Base-by-base conservation (phyloP, 2,113 vertebrate species). In the Poeciliopsis prolifica region DNA sequence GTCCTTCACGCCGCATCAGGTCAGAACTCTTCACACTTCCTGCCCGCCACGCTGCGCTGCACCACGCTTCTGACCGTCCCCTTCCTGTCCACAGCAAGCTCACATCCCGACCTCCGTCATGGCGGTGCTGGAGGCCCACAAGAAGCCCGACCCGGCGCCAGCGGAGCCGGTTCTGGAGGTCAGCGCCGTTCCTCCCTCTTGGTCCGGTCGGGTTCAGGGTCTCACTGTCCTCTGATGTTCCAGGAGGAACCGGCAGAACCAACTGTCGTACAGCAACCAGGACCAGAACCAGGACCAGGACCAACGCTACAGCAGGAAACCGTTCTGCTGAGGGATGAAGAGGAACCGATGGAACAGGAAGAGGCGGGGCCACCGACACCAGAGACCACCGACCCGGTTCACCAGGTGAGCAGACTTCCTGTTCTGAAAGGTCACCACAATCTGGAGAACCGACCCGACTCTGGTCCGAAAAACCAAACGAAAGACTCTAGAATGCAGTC, bases 1-100 rank as follows among this genome's bases (percentile, higher is more conserved):
- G 17, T 95, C 95, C 69, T 96, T 98, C 89, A 98, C 96, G 0
- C 95, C 96, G 0, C 95, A 97, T 69, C 97, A 98, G 96, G 97
- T 97, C 68, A 63, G 44, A 69, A 3, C 17, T 0, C 0, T 26
- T 0, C 33, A 28, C 19, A 24, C 14, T 51, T 40, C 2, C 0
- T 14, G 3, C n/a, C 13, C 35, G 8, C 24, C 2, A n/a, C 1
- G 11, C 19, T 9, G 3, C 24, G 60, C 22, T 65, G 5, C 24
- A 40, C 29, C 3, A 65, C 61, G 42, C 0, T 3, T 5, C 12
- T 35, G 33, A 37, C 35, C 10, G 35, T 37, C 0, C 4, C 0
- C 62, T 73, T 68, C 24, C 66, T 11, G 79, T 3, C 74, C 67
- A 26, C 90, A 98, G 96, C 96, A 97, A 96, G 96, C 96, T 10